These are phyloP conservation scores for Altica lythri DNA, from an alignment of 2,888 invertebrate species.

Conservation along the genomic window DNA sequence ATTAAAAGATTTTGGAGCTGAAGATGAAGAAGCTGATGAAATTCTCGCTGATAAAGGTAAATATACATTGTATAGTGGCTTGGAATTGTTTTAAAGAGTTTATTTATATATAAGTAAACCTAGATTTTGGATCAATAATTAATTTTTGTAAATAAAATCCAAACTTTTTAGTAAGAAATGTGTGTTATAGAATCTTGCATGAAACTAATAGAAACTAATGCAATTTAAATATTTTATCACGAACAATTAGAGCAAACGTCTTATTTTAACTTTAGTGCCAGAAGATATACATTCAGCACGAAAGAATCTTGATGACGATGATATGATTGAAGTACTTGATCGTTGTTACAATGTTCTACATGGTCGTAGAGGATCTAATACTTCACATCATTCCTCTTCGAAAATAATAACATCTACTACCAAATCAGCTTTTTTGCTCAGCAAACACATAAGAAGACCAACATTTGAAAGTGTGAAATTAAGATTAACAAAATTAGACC, in stretches of 20 bases:
- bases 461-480: slow-evolving; percentile 76
- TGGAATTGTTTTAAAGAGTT: slow-evolving; percentile 22
- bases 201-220: too few relatives aligned
- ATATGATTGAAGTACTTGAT: slow-evolving; percentile 73
- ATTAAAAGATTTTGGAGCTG: slow-evolving; percentile 71
- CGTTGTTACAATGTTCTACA: slow-evolving; percentile 74
- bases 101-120: too few relatives aligned
- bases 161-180: neutral
- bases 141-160: too few relatives aligned
- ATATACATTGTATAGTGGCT: slow-evolving; percentile 38
- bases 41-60: slow-evolving; percentile 84
- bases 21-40: slow-evolving; percentile 66
- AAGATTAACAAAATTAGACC: slow-evolving; percentile 80
- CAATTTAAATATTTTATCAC: too few relatives aligned
- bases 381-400: slow-evolving; percentile 63
- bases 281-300: slow-evolving; percentile 76
- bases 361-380: slow-evolving; percentile 63
- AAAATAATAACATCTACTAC: slow-evolving; percentile 47
- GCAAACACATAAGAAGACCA: slow-evolving; percentile 74
- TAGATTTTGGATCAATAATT: neutral
- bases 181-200: slow-evolving; percentile 17
- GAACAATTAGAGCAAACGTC: too few relatives aligned
- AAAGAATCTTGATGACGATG: slow-evolving; percentile 71
- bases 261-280: slow-evolving; percentile 63
- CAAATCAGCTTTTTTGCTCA: slow-evolving; percentile 64